Base-by-base conservation (phyloP, 2,888 invertebrate genomes). In the Malacosoma neustria region DNA sequence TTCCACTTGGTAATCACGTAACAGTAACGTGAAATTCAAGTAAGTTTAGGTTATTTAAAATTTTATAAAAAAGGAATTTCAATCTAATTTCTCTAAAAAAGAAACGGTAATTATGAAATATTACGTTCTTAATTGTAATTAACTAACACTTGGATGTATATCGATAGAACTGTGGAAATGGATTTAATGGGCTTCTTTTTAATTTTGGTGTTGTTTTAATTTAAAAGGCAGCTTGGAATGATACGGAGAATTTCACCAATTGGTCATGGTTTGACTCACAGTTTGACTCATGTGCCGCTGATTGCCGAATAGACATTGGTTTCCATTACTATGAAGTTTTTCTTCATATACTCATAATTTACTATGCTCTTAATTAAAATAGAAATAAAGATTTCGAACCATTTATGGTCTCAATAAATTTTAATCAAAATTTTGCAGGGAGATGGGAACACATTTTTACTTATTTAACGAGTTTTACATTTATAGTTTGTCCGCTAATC, bases 401-500 rank as follows among this genome's bases (percentile, higher is more conserved):
- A 45, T 40, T 55, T 60, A 65, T 51, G 49, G 45, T 42, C 41
- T 14, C 2, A 43, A 65, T 72, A 65, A 70, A 69, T 64, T 56
- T 52, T 39, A 42, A 54, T 51, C 51, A 30, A 42, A 57, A 53
- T 67, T 72, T 71, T 52, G 63, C 65, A 54, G 56, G 46, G 39
- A 22, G 22, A 22, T 46, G 44, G 49, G 37, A 46, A 41, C 43
- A 43, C 47, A 50, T 55, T 49, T 49, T 51, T 54, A 38, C 37
- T 43, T 35, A 39, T 56, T 61, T 56, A 57, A 22, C 9, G 9
- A 9, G 5, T 22, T 22, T 6, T 22, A 22, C 22, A 3, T 22
- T 22, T 22, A 22, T 52, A 53, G 46, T 62, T 66, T 54, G 54
- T 66, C 73, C 64, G 65, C 33, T 39, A 45, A 59, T 75, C 77